A percentile compares a stretch with the other conserved stretches of the same genome.
phyloP scores from a whole-genome alignment of 2,797 vertebrate species.

The Synanceia verrucosa region DNA sequence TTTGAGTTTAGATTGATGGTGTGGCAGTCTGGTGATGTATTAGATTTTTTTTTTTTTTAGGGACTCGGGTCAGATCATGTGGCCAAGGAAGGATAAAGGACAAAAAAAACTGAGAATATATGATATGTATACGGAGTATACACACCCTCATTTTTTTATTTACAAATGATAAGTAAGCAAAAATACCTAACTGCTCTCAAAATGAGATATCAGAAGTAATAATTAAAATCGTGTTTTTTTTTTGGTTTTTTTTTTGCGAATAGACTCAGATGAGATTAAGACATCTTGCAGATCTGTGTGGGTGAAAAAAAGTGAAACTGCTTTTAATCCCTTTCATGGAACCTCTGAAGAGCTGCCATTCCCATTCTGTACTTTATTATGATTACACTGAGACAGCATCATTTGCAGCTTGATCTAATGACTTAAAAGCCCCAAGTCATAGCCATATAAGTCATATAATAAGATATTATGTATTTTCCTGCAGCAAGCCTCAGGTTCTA shows the following conservation, averaged over 20 bases:
- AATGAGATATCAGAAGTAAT: not conserved
- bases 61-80: not conserved
- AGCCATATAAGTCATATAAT: conserved; percentile 12
- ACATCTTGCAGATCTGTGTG: not conserved
- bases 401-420: conserved; percentile 38
- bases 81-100: too few relatives aligned
- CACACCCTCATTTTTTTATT: too few relatives aligned
- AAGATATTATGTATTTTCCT: conserved; percentile 8
- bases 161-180: not conserved
- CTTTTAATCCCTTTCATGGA: conserved; percentile 3
- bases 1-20: not conserved
- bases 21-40: not conserved
- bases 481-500: not conserved
- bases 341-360: conserved; percentile 10
- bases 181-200: not conserved
- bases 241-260: too few relatives aligned
- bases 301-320: not conserved
- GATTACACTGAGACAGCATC: conserved; percentile 12
- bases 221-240: not conserved
- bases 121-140: too few relatives aligned
- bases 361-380: conserved; percentile 27
- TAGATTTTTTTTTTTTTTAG: not conserved
- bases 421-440: conserved; percentile 26
- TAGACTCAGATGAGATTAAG: not conserved
- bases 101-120: too few relatives aligned